Percentiles rank a stretch among this genome's conserved stretches.
Evolutionary conservation across 2,113 vertebrate genomes (phyloP).

Genomic region (Phodopus roborovskii): DNA sequence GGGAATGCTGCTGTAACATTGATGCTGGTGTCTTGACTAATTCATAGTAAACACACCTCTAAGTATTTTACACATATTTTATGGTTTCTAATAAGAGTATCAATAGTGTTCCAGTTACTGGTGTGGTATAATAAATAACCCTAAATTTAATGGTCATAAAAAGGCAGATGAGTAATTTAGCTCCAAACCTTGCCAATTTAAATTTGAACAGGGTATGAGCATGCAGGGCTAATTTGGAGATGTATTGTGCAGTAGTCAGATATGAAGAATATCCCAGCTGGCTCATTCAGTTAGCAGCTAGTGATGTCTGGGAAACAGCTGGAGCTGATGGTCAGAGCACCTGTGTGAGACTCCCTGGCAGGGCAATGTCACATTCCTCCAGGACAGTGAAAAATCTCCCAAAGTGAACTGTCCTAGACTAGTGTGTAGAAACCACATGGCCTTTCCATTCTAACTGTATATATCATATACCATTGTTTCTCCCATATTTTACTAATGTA

Average conservation of each 20-base stretch:
- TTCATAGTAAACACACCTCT: background rate
- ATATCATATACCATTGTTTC: background rate
- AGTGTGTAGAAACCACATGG: background rate
- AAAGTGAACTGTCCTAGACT: background rate
- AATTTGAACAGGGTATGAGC: background rate
- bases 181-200: background rate
- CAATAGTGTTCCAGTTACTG: background rate
- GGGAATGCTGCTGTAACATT: background rate
- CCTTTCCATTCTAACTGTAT: background rate
- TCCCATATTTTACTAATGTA: background rate
- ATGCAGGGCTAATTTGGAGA: background rate
- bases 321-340: background rate
- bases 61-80: constrained; percentile 13
- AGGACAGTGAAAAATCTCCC: background rate
- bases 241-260: too few relatives aligned
- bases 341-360: background rate
- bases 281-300: background rate
- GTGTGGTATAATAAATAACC: background rate
- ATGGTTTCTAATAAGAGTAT: constrained; percentile 7
- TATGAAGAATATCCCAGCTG: background rate
- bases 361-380: background rate
- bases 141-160: background rate
- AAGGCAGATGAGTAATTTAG: background rate
- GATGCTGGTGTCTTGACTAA: background rate
- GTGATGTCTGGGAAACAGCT: background rate